Evolutionary conservation across 2,888 invertebrate genomes (phyloP).

Genomic region (Cyclophora albipunctata): DNA sequence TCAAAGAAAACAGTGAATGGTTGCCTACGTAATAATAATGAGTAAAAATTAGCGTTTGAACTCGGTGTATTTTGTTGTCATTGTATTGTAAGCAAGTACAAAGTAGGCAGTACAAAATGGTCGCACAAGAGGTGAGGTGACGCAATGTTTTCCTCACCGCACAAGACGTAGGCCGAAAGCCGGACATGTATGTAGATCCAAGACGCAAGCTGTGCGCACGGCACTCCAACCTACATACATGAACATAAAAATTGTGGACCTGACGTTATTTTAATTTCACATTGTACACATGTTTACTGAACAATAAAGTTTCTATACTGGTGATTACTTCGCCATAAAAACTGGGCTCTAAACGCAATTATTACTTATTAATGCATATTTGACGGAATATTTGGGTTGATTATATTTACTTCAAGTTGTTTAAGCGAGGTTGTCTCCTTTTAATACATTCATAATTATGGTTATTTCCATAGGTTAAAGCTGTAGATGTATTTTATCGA

Average conservation of each 20-base stretch:
- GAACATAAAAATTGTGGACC: constrained; percentile 55
- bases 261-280: constrained; percentile 45
- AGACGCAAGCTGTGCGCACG: constrained; percentile 62
- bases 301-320: constrained; percentile 11
- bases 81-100: constrained; percentile 19
- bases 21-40: not conserved
- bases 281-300: constrained; percentile 27
- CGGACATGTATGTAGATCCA: constrained; percentile 57
- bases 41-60: constrained; percentile 1
- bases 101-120: constrained; percentile 27
- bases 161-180: constrained; percentile 56
- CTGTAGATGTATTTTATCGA: too few species aligned
- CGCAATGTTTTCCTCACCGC: constrained; percentile 56
- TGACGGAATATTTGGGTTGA: not conserved
- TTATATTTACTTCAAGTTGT: not conserved
- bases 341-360: too few species aligned
- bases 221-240: constrained; percentile 66
- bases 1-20: too few species aligned
- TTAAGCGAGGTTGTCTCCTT: too few species aligned
- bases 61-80: constrained; percentile 18
- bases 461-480: too few species aligned
- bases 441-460: too few species aligned
- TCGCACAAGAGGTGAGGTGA: constrained; percentile 37
- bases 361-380: constrained; percentile 4
- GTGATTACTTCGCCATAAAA: constrained; percentile 6